Conservation (phyloP, 53 echinoderm and acorn worm genomes). For the Crossaster papposus region DNA sequence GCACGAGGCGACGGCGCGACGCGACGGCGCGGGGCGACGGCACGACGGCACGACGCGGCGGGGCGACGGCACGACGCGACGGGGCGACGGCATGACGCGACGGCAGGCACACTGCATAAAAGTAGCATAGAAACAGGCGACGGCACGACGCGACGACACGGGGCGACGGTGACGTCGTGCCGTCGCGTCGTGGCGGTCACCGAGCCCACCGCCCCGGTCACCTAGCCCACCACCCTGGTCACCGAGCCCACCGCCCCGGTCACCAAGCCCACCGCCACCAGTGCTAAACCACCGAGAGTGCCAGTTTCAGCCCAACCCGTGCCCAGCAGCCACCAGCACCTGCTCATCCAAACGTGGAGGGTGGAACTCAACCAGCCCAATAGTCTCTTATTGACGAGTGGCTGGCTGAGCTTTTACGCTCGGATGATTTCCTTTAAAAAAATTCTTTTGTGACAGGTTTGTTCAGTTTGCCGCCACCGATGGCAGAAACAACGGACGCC, state of each 20-base stretch:
- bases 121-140: too few relatives aligned
- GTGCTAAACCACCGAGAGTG: too few relatives aligned
- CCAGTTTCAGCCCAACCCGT: too few relatives aligned
- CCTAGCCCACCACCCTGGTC: background rate
- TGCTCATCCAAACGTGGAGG: too few relatives aligned
- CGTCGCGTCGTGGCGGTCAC: background rate
- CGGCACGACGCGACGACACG: too few relatives aligned
- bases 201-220: background rate
- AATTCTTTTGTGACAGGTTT: conserved; percentile 22
- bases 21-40: too few relatives aligned
- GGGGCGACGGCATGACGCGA: too few relatives aligned
- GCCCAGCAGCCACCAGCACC: too few relatives aligned
- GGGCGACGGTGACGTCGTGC: background rate
- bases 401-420: background rate
- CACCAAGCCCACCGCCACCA: background rate
- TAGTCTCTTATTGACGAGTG: background rate
- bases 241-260: background rate
- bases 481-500: background rate
- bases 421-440: conserved; percentile 16
- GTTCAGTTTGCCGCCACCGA: background rate
- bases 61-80: too few relatives aligned
- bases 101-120: too few relatives aligned
- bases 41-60: too few relatives aligned
- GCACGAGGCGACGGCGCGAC: too few relatives aligned
- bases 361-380: background rate